phyloP scores from a whole-genome alignment of 2,797 vertebrate genomes.

The Enteromius paludinosus region DNA sequence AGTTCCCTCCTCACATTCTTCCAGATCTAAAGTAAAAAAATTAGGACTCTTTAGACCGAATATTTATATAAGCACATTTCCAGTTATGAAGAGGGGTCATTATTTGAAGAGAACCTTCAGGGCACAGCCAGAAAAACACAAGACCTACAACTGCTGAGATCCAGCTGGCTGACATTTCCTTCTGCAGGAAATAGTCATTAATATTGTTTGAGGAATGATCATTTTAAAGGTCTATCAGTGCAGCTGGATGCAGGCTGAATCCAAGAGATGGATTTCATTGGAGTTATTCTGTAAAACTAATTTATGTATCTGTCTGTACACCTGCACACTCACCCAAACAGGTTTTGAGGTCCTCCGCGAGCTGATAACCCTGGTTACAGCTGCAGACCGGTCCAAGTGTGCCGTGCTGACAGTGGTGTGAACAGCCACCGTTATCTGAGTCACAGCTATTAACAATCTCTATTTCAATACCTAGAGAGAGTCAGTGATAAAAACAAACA shows the following conservation, averaged over 20 bases:
- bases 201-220: conserved; percentile 3
- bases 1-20: conserved; percentile 74
- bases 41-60: not conserved
- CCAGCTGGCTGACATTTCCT: conserved; percentile 34
- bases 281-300: not conserved
- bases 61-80: conserved; percentile 46
- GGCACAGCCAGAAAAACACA: conserved; percentile 26
- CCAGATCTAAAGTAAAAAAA: conserved; percentile 73
- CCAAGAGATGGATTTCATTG: conserved; percentile 5
- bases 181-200: conserved; percentile 21
- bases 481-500: not conserved
- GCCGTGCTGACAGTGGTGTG: conserved; percentile 82
- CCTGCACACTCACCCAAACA: conserved; percentile 77
- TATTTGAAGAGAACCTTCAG: conserved; percentile 6
- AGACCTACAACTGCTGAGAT: conserved; percentile 10
- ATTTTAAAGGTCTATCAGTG: conserved; percentile 8
- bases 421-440: conserved; percentile 79
- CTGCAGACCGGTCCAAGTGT: conserved; percentile 77
- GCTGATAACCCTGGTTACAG: conserved; percentile 79
- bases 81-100: conserved; percentile 15
- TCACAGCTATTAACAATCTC: conserved; percentile 88
- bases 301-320: not conserved
- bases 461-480: conserved; percentile 84
- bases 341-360: conserved; percentile 79
- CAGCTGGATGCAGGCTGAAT: conserved; percentile 7